phyloP scores from a whole-genome alignment of 2,113 vertebrate genomes.

The Haemorhous mexicanus region DNA sequence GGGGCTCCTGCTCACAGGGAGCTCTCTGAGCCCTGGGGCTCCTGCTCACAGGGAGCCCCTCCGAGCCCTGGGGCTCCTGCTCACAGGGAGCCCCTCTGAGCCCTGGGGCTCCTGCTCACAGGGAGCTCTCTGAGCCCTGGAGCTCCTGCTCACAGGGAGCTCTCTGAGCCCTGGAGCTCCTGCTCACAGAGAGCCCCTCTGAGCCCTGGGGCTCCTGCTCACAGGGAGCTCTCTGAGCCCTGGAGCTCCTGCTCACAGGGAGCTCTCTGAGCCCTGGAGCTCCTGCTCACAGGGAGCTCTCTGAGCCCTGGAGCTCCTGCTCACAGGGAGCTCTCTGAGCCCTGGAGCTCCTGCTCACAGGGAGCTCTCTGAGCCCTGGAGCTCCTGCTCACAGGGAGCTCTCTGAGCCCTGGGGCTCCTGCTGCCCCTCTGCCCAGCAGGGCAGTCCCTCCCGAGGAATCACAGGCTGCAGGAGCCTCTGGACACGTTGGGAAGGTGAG shows the following conservation, averaged over 20 bases:
- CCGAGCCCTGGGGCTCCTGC: too few species aligned
- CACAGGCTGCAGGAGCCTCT: background rate
- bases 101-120: rapidly evolving
- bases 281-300: background rate
- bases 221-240: background rate
- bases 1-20: background rate
- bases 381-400: background rate
- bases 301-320: background rate
- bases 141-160: too few species aligned
- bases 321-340: too few species aligned
- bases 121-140: too few species aligned
- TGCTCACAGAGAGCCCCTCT: too few species aligned
- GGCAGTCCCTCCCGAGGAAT: rapidly evolving
- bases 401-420: background rate
- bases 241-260: rapidly evolving
- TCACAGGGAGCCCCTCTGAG: background rate
- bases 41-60: background rate
- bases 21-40: background rate
- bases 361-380: too few species aligned
- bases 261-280: too few species aligned
- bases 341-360: too few species aligned
- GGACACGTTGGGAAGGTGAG: rapidly evolving
- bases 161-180: too few species aligned
- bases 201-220: too few species aligned
- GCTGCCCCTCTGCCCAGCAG: background rate